Base-by-base conservation (phyloP, 1,140 invertebrate genomes). In the Chelonus insularis region DNA sequence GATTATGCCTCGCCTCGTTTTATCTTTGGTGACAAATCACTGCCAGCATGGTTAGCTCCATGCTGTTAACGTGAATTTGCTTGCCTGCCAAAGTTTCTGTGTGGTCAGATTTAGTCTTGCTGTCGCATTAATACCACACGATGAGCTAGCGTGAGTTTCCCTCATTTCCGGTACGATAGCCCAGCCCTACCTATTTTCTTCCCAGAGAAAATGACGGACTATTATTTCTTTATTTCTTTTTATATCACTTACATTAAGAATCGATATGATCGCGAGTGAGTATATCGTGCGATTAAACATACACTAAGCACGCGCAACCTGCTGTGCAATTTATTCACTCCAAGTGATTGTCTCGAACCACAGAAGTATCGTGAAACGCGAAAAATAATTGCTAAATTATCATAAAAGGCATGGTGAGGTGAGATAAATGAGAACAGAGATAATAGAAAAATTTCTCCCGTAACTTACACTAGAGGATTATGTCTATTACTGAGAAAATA, bases 141-240 rank as follows among this genome's bases (percentile, higher is more conserved):
- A 20, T 55, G 52, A 45, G 54, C 18, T 72, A 59, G 68, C 69
- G 70, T 73, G 68, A 60, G 57, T 68, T 66, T 66, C 41, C 45
- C 56, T 67, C 68, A 71, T 71, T 62, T 57, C 43, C 45, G 34
- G 18, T 41, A 14, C 48, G 37, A 51, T 45, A 54, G 60, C 20
- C 20, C 20, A 7, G 55, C 41, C 25, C 25, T 32, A 32, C 11
- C 6, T 41, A 45, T 20, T 60, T 60, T 39, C 12, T 48, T 41
- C 12, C n/a, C 4, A 50, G 9, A 25, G 45, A 59, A 59, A 59
- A 59, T 59, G 32, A 51, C 50, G 57, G 34, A 16, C 20, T 34
- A 59, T 58, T 58, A 48, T 58, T 58, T 58, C 29, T 58, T 29
- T 32, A 47, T 48, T 58, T 37, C 41, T 58, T 48, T 58, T 32